Base-by-base conservation (phyloP, 2,797 vertebrate genomes). In the Crenuchus spilurus region DNA sequence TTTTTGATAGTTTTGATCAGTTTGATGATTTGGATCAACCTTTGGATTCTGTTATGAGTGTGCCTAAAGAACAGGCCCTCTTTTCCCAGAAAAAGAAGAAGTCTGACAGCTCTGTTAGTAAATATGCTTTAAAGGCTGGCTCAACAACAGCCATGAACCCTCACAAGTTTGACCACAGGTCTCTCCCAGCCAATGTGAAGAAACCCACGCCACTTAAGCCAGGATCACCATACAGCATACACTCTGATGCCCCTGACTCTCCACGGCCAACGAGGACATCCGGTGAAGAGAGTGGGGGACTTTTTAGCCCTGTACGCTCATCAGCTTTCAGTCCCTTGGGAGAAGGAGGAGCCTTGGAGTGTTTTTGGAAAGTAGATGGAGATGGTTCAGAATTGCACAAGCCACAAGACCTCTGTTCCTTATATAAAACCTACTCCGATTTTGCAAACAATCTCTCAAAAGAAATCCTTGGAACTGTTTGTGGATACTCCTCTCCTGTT, bases 1-100 rank as follows among this genome's bases (percentile, higher is more conserved):
- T 99, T 91, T 99, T 99, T 81, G 98, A 99, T 88, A 99, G 98
- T 82, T 99, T 99, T 87, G 98, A 99, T 91, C 96, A 94, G 72
- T 97, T 99, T 70, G 97, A 99, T 86, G 97, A 98, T 58, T 84
- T 96, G 58, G 95, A 97, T 10, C 90, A 94, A 84, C 87, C 88
- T 76, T 82, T 92, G 81, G 94, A 95, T 80, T 84, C 83, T 20
- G 72, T 84, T 57, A 86, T 76, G 74, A 86, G 88, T 28, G 68
- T 80, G 55, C 72, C 80, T 41, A 88, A 85, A 51, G 89, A 91
- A 80, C 76, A 87, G 39, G 10, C 84, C 28, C n/a, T 90, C 4
- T 73, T 75, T 31, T 88, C 87, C 51, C 87, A 87, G 46, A 87
- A 67, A 0, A 87, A 90, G 67, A 94, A 90, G 68, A 90, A 86